phyloP scores from a whole-genome alignment of 2,797 vertebrate genomes.

The Glossophaga mutica region DNA sequence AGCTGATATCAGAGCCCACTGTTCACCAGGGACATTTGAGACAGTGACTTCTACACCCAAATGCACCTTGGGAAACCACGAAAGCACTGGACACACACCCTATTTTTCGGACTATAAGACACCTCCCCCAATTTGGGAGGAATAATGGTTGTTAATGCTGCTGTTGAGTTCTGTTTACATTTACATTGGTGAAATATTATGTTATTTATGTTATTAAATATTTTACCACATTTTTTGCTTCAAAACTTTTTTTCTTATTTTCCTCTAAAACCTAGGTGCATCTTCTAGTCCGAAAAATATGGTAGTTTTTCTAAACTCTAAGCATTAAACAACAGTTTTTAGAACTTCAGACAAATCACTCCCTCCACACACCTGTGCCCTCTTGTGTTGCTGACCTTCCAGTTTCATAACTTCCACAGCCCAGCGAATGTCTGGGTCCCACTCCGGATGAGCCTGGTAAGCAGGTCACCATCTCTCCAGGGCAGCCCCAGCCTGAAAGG shows the following conservation, averaged over 20 bases:
- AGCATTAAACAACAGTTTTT: neutral
- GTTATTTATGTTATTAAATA: too few relatives aligned
- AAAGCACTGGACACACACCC: neutral
- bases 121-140: too few relatives aligned
- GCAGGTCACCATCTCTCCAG: neutral
- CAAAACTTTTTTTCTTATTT: too few relatives aligned
- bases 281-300: too few relatives aligned
- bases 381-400: fast-evolving
- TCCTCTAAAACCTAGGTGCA: too few relatives aligned
- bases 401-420: neutral
- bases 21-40: neutral
- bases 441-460: neutral
- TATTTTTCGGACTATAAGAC: too few relatives aligned
- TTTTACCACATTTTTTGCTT: too few relatives aligned
- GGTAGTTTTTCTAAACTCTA: neutral
- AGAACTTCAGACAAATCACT: neutral
- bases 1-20: neutral
- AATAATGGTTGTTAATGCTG: too few relatives aligned
- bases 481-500: neutral
- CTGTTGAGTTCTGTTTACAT: too few relatives aligned
- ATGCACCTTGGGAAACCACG: neutral
- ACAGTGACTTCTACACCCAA: neutral
- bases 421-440: neutral
- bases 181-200: too few relatives aligned
- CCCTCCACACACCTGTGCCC: neutral